These are phyloP conservation scores for Argyresthia albistria DNA, from an alignment of 2,888 invertebrate species.

Conservation along the genomic window DNA sequence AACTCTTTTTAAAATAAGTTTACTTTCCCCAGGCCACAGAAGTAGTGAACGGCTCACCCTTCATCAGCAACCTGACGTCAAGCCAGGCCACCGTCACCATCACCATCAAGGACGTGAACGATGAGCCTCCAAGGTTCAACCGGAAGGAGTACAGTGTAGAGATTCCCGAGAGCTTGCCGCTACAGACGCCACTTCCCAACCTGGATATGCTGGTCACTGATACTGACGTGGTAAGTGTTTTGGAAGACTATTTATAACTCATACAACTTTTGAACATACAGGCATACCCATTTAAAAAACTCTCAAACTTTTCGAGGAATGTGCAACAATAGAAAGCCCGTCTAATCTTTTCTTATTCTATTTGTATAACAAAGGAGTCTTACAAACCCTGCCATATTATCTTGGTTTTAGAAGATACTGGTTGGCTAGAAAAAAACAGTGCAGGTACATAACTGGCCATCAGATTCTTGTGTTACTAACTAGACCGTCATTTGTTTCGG, in stretches of 20 bases:
- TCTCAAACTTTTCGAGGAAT: background rate
- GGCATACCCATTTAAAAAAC: too few species aligned
- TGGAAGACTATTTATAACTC: too few species aligned
- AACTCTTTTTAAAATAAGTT: background rate
- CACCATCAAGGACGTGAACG: conserved; percentile 91
- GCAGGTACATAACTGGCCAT: too few species aligned
- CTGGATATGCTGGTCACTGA: conserved; percentile 90
- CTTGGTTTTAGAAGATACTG: too few species aligned
- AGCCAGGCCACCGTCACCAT: conserved; percentile 83
- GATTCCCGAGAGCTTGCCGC: conserved; percentile 86
- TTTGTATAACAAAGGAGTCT: background rate
- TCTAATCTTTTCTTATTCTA: too few species aligned
- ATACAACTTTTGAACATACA: too few species aligned
- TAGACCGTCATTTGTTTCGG: too few species aligned
- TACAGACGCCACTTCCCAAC: conserved; percentile 85
- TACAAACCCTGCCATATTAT: too few species aligned
- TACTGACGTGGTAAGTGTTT: conserved; percentile 82
- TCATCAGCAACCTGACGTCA: conserved; percentile 78
- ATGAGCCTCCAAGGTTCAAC: conserved; percentile 89
- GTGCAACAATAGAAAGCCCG: too few species aligned
- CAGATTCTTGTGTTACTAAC: too few species aligned
- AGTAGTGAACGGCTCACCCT: conserved; percentile 79
- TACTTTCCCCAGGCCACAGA: conserved; percentile 79
- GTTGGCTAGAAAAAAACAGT: too few species aligned
- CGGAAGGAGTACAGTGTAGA: conserved; percentile 84